Evolutionary conservation across 2,797 vertebrate genomes (phyloP).

Genomic region (Scomberomorus guttatus): DNA sequence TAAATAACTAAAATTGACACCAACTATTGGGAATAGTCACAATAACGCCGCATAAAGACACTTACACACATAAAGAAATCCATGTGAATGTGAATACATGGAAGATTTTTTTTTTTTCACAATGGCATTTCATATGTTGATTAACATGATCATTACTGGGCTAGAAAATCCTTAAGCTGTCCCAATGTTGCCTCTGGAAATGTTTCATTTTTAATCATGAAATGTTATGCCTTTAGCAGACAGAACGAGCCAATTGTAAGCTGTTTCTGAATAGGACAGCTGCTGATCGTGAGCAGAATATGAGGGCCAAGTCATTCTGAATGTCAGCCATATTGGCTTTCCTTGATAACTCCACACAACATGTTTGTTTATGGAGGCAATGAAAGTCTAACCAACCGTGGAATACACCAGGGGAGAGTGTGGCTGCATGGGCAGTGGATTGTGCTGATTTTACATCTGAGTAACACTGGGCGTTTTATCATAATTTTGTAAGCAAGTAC

Average conservation of each 20-base stretch:
- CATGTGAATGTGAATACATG: not conserved
- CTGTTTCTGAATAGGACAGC: conserved; percentile 69
- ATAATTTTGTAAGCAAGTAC: not conserved
- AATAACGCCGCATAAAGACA: not conserved
- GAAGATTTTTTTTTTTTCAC: conserved; percentile 4
- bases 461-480: conserved; percentile 1
- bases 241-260: conserved; percentile 46
- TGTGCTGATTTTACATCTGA: conserved; percentile 42
- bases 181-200: conserved; percentile 45
- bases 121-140: conserved; percentile 46
- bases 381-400: conserved; percentile 69
- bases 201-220: conserved; percentile 71
- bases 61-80: not conserved
- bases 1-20: not conserved
- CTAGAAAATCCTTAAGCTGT: conserved; percentile 47
- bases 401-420: conserved; percentile 33
- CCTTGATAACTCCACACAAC: conserved; percentile 64
- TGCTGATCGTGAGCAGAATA: conserved; percentile 66
- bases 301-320: conserved; percentile 72
- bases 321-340: conserved; percentile 79
- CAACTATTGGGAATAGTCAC: not conserved
- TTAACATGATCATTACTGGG: conserved; percentile 46
- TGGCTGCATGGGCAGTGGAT: conserved; percentile 16
- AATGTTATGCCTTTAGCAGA: conserved; percentile 55
- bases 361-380: conserved; percentile 75